Base-by-base conservation (phyloP, 1,140 invertebrate genomes). In the Drosophila auraria region DNA sequence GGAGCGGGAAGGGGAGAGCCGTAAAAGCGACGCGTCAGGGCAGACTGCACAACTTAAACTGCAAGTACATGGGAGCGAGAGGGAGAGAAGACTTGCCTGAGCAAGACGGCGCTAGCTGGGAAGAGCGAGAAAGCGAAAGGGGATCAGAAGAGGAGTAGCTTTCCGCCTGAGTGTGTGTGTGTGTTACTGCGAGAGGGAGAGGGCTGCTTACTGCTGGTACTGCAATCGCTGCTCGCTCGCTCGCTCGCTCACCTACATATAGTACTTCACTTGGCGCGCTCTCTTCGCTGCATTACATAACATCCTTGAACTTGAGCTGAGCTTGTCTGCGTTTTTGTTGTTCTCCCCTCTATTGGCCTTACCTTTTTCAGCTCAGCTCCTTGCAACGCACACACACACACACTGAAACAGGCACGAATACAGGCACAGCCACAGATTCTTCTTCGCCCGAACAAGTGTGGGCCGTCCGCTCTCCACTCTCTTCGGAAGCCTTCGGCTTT, bases 281-380 rank as follows among this genome's bases (percentile, higher is more conserved):
- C 68, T 50, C 38, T 53, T 62, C 56, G 64, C 50, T 80, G 70
- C 82, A 87, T 92, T 92, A 78, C 91, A 92, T 92, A 92, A 92
- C 86, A 92, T 91, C 87, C 91, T 92, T 92, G 91, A 92, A 92
- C 91, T 92, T 92, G 83, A 91, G 83, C 81, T 73, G 50, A 73
- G 77, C 81, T 81, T 79, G 78, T 78, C 65, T 75, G 68, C 61
- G 66, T 68, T 75, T 65, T 70, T 81, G 50, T 56, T 30, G 25
- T 53, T 53, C 12, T 53, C 20, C 63, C 63, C 49, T 49, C 59
- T 40, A 25, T 42, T 51, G 70, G 36, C 49, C 49, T 57, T 57
- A 57, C 60, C 53, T 27, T 65, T 78, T 70, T 71, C 63, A 71
- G 69, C 62, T n/a, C 62, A 17, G 47, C 63, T 66, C 65, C 63